phyloP scores from a whole-genome alignment of 2,113 vertebrate genomes.

The Callipepla californica region DNA sequence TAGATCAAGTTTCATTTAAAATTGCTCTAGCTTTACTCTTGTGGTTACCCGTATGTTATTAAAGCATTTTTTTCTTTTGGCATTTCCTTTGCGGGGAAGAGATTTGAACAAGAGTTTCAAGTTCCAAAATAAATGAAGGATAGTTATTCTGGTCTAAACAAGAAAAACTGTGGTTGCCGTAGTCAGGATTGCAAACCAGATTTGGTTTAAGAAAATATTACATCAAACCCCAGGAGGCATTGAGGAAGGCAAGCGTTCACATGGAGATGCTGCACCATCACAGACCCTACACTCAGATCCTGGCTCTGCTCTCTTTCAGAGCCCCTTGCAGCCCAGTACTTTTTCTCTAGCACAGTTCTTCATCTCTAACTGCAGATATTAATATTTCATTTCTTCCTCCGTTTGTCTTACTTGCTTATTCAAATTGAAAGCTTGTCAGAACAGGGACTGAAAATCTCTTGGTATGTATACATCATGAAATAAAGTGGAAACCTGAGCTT shows the following conservation, averaged over 20 bases:
- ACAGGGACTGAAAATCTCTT: slow-evolving; percentile 62
- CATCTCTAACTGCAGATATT: slow-evolving; percentile 22
- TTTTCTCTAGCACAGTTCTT: slow-evolving; percentile 30
- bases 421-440: slow-evolving; percentile 69
- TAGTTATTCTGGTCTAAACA: slow-evolving; percentile 63
- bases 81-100: slow-evolving; percentile 52
- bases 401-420: slow-evolving; percentile 64
- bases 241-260: slow-evolving; percentile 8
- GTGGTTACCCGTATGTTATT: slow-evolving; percentile 31
- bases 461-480: slow-evolving; percentile 51
- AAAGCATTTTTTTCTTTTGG: slow-evolving; percentile 51
- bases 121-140: slow-evolving; percentile 56
- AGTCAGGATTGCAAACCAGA: slow-evolving; percentile 34
- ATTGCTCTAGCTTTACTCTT: slow-evolving; percentile 26
- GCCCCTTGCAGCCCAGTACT: slow-evolving; percentile 7
- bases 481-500: slow-evolving; percentile 53
- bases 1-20: slow-evolving; percentile 51
- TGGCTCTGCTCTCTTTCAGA: slow-evolving; percentile 3
- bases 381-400: slow-evolving; percentile 64
- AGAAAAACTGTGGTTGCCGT: slow-evolving; percentile 43
- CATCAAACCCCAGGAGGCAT: background rate
- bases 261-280: background rate
- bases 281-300: background rate
- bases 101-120: slow-evolving; percentile 54
- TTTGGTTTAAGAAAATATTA: background rate